phyloP scores from a whole-genome alignment of 2,113 vertebrate species.

The Actenoides hombroni region DNA sequence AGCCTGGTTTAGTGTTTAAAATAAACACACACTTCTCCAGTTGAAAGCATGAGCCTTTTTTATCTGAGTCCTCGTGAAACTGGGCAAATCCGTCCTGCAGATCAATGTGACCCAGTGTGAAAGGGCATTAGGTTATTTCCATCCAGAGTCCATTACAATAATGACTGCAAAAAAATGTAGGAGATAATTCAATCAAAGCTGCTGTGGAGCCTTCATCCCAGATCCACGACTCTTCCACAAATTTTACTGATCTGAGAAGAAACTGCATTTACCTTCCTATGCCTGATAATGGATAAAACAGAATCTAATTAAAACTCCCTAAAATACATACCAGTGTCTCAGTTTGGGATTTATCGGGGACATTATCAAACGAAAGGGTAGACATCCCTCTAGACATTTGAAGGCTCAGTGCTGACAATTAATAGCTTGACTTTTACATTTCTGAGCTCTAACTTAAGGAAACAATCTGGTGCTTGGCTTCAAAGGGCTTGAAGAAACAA shows the following conservation, averaged over 20 bases:
- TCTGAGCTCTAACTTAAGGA: neutral
- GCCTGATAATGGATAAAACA: conserved; percentile 24
- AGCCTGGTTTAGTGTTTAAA: neutral
- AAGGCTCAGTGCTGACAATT: conserved; percentile 22
- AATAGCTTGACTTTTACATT: conserved; percentile 41
- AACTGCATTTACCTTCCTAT: neutral
- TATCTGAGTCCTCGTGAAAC: neutral
- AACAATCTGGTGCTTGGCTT: neutral
- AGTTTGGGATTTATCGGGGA: conserved; percentile 31
- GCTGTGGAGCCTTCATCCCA: neutral
- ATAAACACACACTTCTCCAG: neutral
- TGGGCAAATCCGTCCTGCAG: neutral
- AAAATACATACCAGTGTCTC: neutral
- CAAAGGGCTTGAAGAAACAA: conserved; percentile 1
- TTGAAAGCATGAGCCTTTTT: neutral
- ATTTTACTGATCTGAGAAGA: neutral
- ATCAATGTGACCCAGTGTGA: neutral
- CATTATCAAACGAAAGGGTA: conserved; percentile 15
- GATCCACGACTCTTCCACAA: neutral
- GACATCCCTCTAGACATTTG: neutral
- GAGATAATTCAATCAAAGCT: conserved; percentile 28
- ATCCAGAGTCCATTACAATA: neutral
- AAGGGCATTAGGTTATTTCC: neutral
- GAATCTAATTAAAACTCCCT: conserved; percentile 30
- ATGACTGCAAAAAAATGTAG: neutral